Percentiles rank a stretch among this genome's conserved stretches.
Evolutionary conservation across 2,888 invertebrate genomes (phyloP).

Genomic region (Micropterix aruncella): DNA sequence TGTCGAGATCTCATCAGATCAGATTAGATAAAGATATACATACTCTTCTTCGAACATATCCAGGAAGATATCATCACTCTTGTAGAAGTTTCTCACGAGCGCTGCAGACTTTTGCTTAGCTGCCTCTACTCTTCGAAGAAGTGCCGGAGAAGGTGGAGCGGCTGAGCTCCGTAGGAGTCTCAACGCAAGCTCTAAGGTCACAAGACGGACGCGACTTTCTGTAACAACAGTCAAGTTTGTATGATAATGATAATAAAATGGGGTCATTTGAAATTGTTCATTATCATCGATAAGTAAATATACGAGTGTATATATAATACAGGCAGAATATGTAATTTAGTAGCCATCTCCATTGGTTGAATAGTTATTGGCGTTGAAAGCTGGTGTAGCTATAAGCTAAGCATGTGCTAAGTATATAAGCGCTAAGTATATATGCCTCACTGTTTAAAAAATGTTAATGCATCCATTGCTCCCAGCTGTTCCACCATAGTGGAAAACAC

Average conservation of each 20-base stretch:
- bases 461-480: too few species aligned
- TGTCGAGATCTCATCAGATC: too few species aligned
- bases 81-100: slow-evolving; percentile 81
- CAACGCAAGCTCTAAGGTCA: slow-evolving; percentile 81
- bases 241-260: slow-evolving; percentile 4
- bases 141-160: neutral
- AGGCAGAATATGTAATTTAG: too few species aligned
- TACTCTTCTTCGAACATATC: slow-evolving; percentile 97
- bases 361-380: too few species aligned
- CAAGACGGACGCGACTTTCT: slow-evolving; percentile 80
- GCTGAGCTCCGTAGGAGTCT: slow-evolving; percentile 48
- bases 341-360: too few species aligned
- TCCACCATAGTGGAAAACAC: too few species aligned
- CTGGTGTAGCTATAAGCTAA: too few species aligned
- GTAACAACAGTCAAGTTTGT: slow-evolving; percentile 12
- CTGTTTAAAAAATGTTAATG: too few species aligned
- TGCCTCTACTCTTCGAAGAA: neutral
- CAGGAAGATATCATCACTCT: slow-evolving; percentile 94
- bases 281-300: too few species aligned
- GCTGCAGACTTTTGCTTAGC: slow-evolving; percentile 49
- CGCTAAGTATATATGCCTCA: too few species aligned
- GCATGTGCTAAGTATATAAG: too few species aligned
- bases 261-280: neutral
- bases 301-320: too few species aligned
- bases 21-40: slow-evolving; percentile 19